Evolutionary conservation across 2,888 invertebrate species (phyloP).

Genomic region (Sicus ferrugineus): DNA sequence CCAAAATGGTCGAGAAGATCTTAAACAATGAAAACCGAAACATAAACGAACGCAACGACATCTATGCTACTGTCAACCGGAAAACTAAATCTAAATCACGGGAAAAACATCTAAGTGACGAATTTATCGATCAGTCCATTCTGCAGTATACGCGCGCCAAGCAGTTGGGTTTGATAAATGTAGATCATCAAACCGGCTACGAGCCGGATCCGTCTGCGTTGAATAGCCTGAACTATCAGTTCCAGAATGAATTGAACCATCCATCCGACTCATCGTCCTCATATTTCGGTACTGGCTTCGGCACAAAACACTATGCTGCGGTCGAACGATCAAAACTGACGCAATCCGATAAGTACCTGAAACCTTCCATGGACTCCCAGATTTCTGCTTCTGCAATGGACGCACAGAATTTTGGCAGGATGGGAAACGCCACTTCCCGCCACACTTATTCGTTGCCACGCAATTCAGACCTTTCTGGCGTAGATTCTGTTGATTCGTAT

Average conservation of each 20-base stretch:
- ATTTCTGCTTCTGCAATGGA: constrained; percentile 52
- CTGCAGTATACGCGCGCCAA: constrained; percentile 60
- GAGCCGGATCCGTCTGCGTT: constrained; percentile 43
- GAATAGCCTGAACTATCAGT: constrained; percentile 53
- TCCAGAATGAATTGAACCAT: constrained; percentile 61
- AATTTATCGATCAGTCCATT: constrained; percentile 63
- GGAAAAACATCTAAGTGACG: constrained; percentile 63
- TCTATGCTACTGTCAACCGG: constrained; percentile 65
- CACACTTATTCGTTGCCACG: constrained; percentile 62
- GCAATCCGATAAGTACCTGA: constrained; percentile 60
- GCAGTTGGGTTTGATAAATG: constrained; percentile 49
- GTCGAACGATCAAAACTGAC: constrained; percentile 55
- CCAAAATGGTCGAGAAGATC: constrained; percentile 58
- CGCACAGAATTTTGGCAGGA: constrained; percentile 33
- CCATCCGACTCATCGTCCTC: constrained; percentile 62
- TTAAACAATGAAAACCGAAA: constrained; percentile 60
- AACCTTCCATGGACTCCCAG: constrained; percentile 60
- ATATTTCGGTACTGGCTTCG: constrained; percentile 56
- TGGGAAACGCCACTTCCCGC: constrained; percentile 37
- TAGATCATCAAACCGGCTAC: constrained; percentile 34
- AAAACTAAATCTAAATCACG: constrained; percentile 62
- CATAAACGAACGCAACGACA: constrained; percentile 60
- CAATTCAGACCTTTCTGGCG: constrained; percentile 62
- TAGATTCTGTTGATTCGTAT: constrained; percentile 64
- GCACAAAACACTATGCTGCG: constrained; percentile 52